Evolutionary conservation across 2,113 vertebrate species (phyloP), one percentile per base, ranked within the genome.

Genomic region (Dolichotis patagonum): DNA sequence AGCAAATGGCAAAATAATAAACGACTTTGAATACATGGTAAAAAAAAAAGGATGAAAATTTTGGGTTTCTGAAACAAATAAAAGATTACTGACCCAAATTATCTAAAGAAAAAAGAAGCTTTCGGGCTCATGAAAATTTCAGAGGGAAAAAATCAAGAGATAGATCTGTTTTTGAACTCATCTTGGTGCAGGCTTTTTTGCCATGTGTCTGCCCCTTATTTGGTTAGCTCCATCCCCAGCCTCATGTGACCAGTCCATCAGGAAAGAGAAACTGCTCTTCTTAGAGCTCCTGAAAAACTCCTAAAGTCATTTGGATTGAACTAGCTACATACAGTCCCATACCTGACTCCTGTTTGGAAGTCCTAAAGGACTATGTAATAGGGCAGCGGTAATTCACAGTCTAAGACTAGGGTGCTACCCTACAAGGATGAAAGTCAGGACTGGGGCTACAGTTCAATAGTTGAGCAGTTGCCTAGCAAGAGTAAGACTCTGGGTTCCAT

Each of bases 1-100:
- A 73, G 11, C 54, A 96, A 95, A 73, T 49, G 35, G 73, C 11
- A 75, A 96, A 88, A 80, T 32, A 67, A 82, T 88, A 19, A 89
- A 87, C 7, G 85, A 32, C 77, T 90, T 89, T 71, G 49, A 96
- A 88, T 11, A 49, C 5, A 80, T 82, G 26, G 52, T 19, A 60
- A 41, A 96, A 46, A 41, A 96, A 46, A 96, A 65, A 77, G 54
- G 19, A 62, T n/a, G 35, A 63, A 63, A 69, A 65, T 81, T 82
- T 12, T 71, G 38, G 30, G 43, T 95, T 91, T 94, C 46, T 80
- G 0, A 75, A 77, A 81, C 32, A 49, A 73, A 81, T n/a, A 38
- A 43, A 67, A 82, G n/a, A 95, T 89, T 82, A 46, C 38, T 92
- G 77, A 54, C 19, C 56, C 24, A 92, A 82, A 91, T 78, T 85